phyloP scores from a whole-genome alignment of 2,113 vertebrate species.

The Ceyx cyanopectus region DNA sequence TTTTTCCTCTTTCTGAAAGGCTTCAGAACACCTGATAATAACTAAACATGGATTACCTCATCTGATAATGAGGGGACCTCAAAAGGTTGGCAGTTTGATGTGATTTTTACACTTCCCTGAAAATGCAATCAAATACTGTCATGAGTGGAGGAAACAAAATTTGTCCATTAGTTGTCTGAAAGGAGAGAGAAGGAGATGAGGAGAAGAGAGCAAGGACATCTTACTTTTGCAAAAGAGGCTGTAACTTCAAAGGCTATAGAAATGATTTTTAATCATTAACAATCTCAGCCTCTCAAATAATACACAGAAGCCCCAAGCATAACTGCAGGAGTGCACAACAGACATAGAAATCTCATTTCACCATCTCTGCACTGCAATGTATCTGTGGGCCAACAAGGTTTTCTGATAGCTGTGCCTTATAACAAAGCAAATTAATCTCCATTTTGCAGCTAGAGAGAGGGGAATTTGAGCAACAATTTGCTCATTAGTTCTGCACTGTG shows the following conservation, averaged over 20 bases:
- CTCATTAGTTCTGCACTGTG: constrained; percentile 37
- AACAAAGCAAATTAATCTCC: constrained; percentile 60
- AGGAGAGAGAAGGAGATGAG: not conserved
- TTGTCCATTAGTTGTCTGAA: not conserved
- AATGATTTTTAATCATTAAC: not conserved
- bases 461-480: constrained; percentile 1
- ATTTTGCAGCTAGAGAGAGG: constrained; percentile 30
- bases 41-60: not conserved
- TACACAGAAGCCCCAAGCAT: not conserved
- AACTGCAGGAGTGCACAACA: not conserved
- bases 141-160: not conserved
- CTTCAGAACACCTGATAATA: not conserved
- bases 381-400: not conserved
- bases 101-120: not conserved
- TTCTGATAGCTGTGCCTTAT: constrained; percentile 9
- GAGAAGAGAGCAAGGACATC: not conserved
- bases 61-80: not conserved
- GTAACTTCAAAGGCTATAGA: not conserved
- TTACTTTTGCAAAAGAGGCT: not conserved
- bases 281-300: not conserved
- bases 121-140: not conserved
- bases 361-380: not conserved
- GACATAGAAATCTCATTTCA: constrained; percentile 27
- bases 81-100: not conserved
- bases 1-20: not conserved